Base-by-base conservation (phyloP, 2,113 vertebrate genomes). In the Datnioides undecimradiatus region DNA sequence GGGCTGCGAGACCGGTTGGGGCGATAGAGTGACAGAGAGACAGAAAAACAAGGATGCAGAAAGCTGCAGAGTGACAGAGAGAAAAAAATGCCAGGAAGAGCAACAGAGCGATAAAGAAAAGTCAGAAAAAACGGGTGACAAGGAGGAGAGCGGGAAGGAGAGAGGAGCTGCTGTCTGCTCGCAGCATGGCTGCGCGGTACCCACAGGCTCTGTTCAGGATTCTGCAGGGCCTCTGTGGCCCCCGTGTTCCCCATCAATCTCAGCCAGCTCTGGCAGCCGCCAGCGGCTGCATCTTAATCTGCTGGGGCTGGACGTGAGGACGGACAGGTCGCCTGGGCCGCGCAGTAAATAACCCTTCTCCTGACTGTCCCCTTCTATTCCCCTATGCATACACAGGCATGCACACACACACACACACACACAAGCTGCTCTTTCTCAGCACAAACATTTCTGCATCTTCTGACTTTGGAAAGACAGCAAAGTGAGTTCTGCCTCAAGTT, bases 211-310 rank as follows among this genome's bases (percentile, higher is more conserved):
- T 89, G 91, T 16, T 92, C 83, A 88, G 86, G 66, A 93, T 92
- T 92, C 92, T 90, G 84, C 80, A 1, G 86, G 89, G 83, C 84
- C 82, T 90, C 80, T 66, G 85, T 66, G 36, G 83, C 90, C 89
- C 85, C 83, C 62, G 55, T 88, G 87, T 92, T 91, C 85, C 84
- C 90, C 92, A 93, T 93, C 92, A 93, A 93, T 93, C 92, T 93
- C 85, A 57, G 85, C 60, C 65, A 1, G 51, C 83, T 74, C 76
- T 91, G 90, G 90, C 92, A 91, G 91, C 60, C 85, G 67, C 85
- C 88, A 83, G 76, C 70, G 85, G 83, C 88, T 91, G 92, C 92
- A 93, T 93, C 90, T 91, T 92, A 92, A 93, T 92, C 90, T 91
- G 89, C 87, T 23, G 83, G 80, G 87, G 88, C 73, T n/a, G 87